Evolutionary conservation across 2,797 vertebrate species (phyloP).

Genomic region (Crocodylus rhombifer): DNA sequence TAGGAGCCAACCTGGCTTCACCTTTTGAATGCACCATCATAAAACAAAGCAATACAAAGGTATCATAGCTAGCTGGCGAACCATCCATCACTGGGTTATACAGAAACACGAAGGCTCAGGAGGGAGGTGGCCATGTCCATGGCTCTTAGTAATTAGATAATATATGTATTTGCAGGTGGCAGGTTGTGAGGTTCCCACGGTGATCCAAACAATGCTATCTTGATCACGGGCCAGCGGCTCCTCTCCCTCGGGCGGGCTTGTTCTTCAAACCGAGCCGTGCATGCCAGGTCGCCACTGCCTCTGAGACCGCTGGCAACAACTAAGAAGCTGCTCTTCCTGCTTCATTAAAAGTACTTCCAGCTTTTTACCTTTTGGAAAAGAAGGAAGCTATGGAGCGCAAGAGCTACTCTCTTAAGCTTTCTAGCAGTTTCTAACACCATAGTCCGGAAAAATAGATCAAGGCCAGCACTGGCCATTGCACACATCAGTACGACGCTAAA

Average conservation of each 20-base stretch:
- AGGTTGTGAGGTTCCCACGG: slow-evolving; percentile 55
- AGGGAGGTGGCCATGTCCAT: slow-evolving; percentile 64
- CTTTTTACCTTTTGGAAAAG: too few relatives aligned
- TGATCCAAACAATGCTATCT: slow-evolving; percentile 54
- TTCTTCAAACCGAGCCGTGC: background rate
- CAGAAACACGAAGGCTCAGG: background rate
- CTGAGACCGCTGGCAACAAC: background rate
- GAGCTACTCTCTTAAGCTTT: too few relatives aligned
- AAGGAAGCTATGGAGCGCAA: too few relatives aligned
- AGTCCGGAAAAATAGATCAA: too few relatives aligned
- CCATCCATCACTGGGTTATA: slow-evolving; percentile 4
- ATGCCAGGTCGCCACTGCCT: slow-evolving; percentile 19
- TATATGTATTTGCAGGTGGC: slow-evolving; percentile 13
- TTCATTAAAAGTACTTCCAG: too few relatives aligned
- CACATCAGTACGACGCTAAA: too few relatives aligned
- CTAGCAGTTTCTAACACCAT: too few relatives aligned
- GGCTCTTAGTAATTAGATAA: slow-evolving; percentile 43
- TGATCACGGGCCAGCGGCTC: slow-evolving; percentile 59
- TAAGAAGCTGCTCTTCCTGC: background rate
- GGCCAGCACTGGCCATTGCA: too few relatives aligned
- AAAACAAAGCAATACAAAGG: slow-evolving; percentile 60
- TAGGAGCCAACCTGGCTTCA: too few relatives aligned
- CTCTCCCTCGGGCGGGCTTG: background rate
- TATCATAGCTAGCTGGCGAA: slow-evolving; percentile 19
- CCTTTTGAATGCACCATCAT: background rate